Conservation (phyloP, 2,888 invertebrate genomes). For the Epinotia demarniana region DNA sequence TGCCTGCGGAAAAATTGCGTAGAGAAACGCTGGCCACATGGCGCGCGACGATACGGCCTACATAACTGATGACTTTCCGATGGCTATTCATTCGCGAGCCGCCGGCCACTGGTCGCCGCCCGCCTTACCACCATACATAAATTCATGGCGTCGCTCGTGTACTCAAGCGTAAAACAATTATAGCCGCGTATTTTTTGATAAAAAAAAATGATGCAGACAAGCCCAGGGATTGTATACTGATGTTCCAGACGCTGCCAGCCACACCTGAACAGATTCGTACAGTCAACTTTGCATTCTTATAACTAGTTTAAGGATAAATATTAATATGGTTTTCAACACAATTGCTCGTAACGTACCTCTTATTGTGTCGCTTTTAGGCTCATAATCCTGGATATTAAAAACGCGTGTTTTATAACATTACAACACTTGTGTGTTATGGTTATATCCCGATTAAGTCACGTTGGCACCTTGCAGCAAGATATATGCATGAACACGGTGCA, state of each 20-base stretch:
- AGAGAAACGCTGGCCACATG: constrained; percentile 76
- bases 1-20: constrained; percentile 77
- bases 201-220: constrained; percentile 48
- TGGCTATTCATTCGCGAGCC: constrained; percentile 79
- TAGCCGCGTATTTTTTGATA: constrained; percentile 50
- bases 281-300: neutral
- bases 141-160: constrained; percentile 63
- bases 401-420: too few species aligned
- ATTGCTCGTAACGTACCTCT: too few species aligned
- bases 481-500: too few species aligned
- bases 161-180: constrained; percentile 65
- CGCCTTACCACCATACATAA: constrained; percentile 60
- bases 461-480: too few species aligned
- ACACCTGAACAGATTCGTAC: neutral
- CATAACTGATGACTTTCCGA: constrained; percentile 84
- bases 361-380: too few species aligned
- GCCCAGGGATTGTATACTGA: neutral
- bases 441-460: too few species aligned
- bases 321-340: too few species aligned
- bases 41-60: constrained; percentile 78
- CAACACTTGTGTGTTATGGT: too few species aligned
- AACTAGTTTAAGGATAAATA: neutral
- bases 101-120: constrained; percentile 53
- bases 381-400: too few species aligned
- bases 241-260: neutral